Evolutionary conservation across 2,888 invertebrate species (phyloP).

Genomic region (Hydroisotoma schaefferi): DNA sequence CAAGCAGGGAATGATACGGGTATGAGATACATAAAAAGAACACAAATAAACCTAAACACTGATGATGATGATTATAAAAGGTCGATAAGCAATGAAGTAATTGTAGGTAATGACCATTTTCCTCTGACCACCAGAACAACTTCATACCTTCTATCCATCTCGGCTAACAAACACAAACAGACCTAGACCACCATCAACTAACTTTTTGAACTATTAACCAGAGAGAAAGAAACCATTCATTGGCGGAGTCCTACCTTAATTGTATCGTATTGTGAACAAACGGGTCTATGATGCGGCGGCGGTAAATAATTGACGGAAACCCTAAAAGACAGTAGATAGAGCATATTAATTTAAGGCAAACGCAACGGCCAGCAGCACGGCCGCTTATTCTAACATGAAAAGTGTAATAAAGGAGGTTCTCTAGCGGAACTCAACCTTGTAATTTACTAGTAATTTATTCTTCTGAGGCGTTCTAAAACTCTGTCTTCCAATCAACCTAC

Average conservation of each 20-base stretch:
- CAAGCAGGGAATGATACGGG: too few species aligned
- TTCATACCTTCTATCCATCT: not conserved
- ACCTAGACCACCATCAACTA: not conserved
- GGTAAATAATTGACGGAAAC: conserved; percentile 6
- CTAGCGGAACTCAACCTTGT: conserved; percentile 28
- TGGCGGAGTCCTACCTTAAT: too few species aligned
- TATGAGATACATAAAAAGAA: too few species aligned
- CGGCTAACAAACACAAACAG: too few species aligned
- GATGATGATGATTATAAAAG: not conserved
- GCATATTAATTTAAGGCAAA: not conserved
- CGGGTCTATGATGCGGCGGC: too few species aligned
- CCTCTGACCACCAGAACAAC: conserved; percentile 10
- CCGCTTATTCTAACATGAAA: conserved; percentile 9
- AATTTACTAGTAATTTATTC: conserved; percentile 39
- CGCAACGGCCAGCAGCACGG: not conserved
- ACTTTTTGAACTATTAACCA: too few species aligned
- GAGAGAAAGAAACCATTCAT: conserved; percentile 3
- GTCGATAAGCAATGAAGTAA: conserved; percentile 8
- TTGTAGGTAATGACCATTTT: conserved; percentile 14
- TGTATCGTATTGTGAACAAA: too few species aligned
- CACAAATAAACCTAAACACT: too few species aligned
- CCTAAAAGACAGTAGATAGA: not conserved
- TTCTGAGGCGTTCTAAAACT: conserved; percentile 21
- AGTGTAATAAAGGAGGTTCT: conserved; percentile 17
- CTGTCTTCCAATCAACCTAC: conserved; percentile 30